Evolutionary conservation across 2,888 invertebrate genomes (phyloP).

Genomic region (Acanthosepion lycidas): DNA sequence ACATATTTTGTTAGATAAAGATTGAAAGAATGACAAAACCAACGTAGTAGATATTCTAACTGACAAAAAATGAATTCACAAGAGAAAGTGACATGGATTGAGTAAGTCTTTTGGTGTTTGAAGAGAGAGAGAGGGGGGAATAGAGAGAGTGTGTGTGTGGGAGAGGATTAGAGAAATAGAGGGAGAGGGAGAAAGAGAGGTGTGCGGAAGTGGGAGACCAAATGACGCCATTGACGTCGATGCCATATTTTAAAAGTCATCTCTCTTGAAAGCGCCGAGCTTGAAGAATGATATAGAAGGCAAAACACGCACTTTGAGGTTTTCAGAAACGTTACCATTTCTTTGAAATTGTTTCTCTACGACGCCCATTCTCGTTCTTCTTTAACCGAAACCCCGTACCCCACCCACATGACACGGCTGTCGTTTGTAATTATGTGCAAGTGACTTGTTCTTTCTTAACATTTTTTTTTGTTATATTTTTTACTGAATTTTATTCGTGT

Average conservation of each 20-base stretch:
- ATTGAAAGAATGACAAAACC: too few species aligned
- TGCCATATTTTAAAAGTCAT: neutral
- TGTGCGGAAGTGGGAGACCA: neutral
- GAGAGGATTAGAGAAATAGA: neutral
- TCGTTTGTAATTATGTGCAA: neutral
- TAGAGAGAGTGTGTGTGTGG: neutral
- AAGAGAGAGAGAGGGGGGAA: too few species aligned
- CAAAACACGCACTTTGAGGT: slow-evolving; percentile 33
- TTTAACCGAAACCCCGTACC: neutral
- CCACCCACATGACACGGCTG: neutral
- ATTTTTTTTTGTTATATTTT: neutral
- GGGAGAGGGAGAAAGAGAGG: neutral
- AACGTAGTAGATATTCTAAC: too few species aligned
- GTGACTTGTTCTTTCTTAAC: neutral
- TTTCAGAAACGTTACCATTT: neutral
- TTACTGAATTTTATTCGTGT: neutral
- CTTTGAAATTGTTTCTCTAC: neutral
- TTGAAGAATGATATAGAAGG: neutral
- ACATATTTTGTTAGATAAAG: too few species aligned
- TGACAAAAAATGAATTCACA: too few species aligned
- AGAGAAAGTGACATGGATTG: too few species aligned
- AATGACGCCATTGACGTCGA: neutral
- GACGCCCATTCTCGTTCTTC: neutral
- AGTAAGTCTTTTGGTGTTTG: too few species aligned
- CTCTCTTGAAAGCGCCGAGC: neutral